Evolutionary conservation across 2,113 vertebrate genomes (phyloP).

Genomic region (Ranitomeya variabilis): DNA sequence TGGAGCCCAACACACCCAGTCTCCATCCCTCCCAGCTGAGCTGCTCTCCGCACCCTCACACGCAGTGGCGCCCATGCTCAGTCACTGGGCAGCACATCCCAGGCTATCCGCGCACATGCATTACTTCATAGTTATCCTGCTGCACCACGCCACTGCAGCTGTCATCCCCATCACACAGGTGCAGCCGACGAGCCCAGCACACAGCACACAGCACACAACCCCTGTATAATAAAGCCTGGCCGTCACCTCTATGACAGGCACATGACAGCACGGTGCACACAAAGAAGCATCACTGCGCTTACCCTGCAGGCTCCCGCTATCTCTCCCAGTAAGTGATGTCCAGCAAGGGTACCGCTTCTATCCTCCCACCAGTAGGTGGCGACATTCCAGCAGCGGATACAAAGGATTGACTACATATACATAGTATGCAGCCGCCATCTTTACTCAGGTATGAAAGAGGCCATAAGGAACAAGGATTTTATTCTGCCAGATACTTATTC

Average conservation of each 20-base stretch:
- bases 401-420: neutral
- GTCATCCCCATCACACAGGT: neutral
- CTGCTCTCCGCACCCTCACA: neutral
- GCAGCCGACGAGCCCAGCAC: neutral
- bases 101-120: neutral
- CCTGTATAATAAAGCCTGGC: neutral
- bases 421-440: constrained; percentile 23
- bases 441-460: constrained; percentile 7
- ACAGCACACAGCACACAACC: neutral
- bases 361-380: constrained; percentile 14
- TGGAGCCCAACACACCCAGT: constrained; percentile 39
- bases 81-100: neutral
- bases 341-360: constrained; percentile 32
- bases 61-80: neutral
- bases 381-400: neutral
- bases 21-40: neutral
- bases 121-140: neutral
- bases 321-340: constrained; percentile 25
- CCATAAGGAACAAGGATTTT: neutral
- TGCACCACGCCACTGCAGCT: constrained; percentile 26
- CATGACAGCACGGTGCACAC: neutral
- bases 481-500: neutral
- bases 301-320: constrained; percentile 30
- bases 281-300: constrained; percentile 35
- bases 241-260: neutral